Evolutionary conservation across 2,888 invertebrate genomes (phyloP).

Genomic region (Nipponacmea schrenckii): DNA sequence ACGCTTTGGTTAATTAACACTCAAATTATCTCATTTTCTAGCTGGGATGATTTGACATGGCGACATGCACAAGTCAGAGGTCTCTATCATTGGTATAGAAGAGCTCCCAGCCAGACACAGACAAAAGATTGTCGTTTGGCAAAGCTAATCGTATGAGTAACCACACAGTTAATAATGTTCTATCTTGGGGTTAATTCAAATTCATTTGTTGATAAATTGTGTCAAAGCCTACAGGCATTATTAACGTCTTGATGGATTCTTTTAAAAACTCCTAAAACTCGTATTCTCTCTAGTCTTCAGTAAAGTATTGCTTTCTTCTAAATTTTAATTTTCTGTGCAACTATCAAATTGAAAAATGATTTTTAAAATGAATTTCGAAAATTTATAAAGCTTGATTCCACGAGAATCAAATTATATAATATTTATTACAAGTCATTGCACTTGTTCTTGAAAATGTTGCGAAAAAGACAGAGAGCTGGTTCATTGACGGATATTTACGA

Average conservation of each 20-base stretch:
- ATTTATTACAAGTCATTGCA: too few species aligned
- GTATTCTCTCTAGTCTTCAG: not conserved
- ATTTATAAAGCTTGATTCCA: too few species aligned
- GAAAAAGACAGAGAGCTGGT: too few species aligned
- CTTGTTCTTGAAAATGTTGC: too few species aligned
- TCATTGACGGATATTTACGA: too few species aligned
- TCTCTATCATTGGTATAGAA: not conserved
- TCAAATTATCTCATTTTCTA: slow-evolving; percentile 6
- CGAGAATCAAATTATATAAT: too few species aligned
- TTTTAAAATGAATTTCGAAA: too few species aligned
- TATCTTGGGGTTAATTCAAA: not conserved
- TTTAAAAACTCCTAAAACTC: not conserved
- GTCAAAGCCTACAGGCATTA: not conserved
- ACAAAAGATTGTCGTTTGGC: not conserved
- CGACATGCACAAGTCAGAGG: slow-evolving; percentile 5
- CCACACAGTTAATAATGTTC: slow-evolving; percentile 7
- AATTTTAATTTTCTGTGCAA: too few species aligned
- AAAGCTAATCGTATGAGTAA: slow-evolving; percentile 1
- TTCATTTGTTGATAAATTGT: slow-evolving; percentile 9
- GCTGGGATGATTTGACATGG: not conserved
- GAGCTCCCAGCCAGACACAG: not conserved
- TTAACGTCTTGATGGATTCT: not conserved
- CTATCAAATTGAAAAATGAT: too few species aligned
- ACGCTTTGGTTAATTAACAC: slow-evolving; percentile 7
- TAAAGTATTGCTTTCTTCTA: too few species aligned